A percentile compares a stretch with the other conserved stretches of the same genome.
Evolutionary conservation across 2,113 vertebrate genomes (phyloP).

Genomic region (Lasiurus cinereus): DNA sequence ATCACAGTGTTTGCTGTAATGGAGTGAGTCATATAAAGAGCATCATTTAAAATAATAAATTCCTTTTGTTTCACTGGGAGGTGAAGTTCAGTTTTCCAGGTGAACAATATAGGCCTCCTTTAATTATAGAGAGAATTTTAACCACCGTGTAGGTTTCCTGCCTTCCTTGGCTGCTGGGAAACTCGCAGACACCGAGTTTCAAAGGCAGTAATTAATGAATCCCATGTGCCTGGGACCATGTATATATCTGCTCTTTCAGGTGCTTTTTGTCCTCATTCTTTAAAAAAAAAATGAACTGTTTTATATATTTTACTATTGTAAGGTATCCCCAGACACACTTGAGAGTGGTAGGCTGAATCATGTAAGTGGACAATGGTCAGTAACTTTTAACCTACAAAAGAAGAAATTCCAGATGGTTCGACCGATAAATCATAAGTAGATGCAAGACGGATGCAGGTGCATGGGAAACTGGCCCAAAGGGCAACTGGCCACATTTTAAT

Average conservation of each 20-base stretch:
- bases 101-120: constrained; percentile 49
- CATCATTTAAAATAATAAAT: constrained; percentile 62
- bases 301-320: constrained; percentile 1
- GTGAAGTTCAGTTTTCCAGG: constrained; percentile 46
- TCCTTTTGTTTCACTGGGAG: constrained; percentile 43
- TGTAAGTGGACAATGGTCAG: background rate
- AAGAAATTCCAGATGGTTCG: background rate
- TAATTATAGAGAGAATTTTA: constrained; percentile 61
- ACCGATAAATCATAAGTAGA: constrained; percentile 38
- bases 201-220: background rate
- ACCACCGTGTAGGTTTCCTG: constrained; percentile 3
- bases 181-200: background rate
- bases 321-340: constrained; percentile 26
- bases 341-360: background rate
- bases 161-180: constrained; percentile 39
- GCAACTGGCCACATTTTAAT: background rate
- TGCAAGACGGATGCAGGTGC: background rate
- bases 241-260: background rate
- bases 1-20: constrained; percentile 46
- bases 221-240: background rate
- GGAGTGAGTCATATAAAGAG: constrained; percentile 33
- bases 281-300: background rate
- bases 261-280: background rate
- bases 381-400: constrained; percentile 15
- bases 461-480: background rate